Conservation (phyloP, 2,797 vertebrate genomes). For the Mus spretus region DNA sequence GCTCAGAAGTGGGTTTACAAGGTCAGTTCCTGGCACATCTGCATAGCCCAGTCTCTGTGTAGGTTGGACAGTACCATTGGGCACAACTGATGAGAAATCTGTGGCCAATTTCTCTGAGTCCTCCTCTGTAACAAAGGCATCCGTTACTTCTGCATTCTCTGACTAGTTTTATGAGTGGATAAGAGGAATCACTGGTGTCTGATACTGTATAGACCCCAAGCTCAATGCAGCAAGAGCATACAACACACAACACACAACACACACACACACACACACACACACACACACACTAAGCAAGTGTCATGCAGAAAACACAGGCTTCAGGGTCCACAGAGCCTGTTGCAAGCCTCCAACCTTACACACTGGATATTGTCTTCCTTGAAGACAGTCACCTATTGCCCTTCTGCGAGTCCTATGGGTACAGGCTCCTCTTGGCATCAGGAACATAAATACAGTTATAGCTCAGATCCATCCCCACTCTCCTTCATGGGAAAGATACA, state of each 20-base stretch:
- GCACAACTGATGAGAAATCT: not conserved
- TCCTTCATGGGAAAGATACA: not conserved
- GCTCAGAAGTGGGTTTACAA: slow-evolving; percentile 59
- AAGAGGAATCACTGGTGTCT: not conserved
- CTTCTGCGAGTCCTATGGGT: no score
- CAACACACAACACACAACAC: not conserved
- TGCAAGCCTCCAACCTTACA: not conserved
- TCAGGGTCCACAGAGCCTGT: not conserved
- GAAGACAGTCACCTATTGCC: not conserved
- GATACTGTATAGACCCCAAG: not conserved
- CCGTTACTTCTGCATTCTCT: not conserved
- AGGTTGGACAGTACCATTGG: not conserved
- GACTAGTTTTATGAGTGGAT: not conserved
- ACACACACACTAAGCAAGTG: not conserved
- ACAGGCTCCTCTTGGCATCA: not conserved
- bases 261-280: not conserved
- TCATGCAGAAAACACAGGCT: not conserved
- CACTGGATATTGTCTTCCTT: not conserved
- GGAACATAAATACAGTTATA: not conserved
- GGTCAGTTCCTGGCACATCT: slow-evolving; percentile 53
- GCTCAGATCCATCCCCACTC: not conserved
- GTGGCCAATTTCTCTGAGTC: not conserved
- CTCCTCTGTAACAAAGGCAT: not conserved
- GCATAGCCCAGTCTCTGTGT: fast-evolving
- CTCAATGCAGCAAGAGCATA: not conserved